Percentiles rank a stretch among this genome's conserved stretches.
phyloP scores from a whole-genome alignment of 2,113 vertebrate species.

The Taxidea taxus region DNA sequence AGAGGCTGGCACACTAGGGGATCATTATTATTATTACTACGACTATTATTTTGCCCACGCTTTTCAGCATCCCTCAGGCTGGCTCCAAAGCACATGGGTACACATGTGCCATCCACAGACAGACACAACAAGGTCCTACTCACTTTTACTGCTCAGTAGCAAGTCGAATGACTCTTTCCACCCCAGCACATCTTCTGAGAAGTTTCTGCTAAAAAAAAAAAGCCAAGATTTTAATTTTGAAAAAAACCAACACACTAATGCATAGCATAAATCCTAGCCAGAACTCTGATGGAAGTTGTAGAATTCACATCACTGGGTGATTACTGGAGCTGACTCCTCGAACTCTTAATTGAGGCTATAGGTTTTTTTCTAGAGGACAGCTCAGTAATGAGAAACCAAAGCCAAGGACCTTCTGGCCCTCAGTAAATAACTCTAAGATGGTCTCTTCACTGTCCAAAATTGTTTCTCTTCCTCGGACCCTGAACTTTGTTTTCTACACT shows the following conservation, averaged over 20 bases:
- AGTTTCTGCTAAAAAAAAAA: slow-evolving; percentile 81
- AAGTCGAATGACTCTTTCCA: slow-evolving; percentile 94
- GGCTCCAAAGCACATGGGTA: background rate
- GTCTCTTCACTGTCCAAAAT: slow-evolving; percentile 46
- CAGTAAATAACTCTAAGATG: slow-evolving; percentile 44
- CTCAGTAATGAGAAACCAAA: background rate
- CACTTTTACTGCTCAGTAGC: slow-evolving; percentile 94
- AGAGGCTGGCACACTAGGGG: slow-evolving; percentile 38
- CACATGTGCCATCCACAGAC: background rate
- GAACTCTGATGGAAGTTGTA: background rate
- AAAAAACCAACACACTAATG: background rate
- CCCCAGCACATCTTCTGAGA: slow-evolving; percentile 87
- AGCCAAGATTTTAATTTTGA: background rate
- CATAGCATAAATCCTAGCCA: background rate
- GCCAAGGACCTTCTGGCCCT: fast-evolving
- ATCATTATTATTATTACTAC: slow-evolving; percentile 1
- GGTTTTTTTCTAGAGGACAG: background rate
- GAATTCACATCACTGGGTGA: background rate
- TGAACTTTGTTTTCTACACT: background rate
- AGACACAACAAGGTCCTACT: slow-evolving; percentile 76
- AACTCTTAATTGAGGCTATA: background rate
- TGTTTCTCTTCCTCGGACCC: slow-evolving; percentile 41
- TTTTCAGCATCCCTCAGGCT: background rate
- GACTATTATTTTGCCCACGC: background rate
- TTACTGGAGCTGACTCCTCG: background rate